phyloP scores from a whole-genome alignment of 2,113 vertebrate species.

The Bolborhynchus lineola region DNA sequence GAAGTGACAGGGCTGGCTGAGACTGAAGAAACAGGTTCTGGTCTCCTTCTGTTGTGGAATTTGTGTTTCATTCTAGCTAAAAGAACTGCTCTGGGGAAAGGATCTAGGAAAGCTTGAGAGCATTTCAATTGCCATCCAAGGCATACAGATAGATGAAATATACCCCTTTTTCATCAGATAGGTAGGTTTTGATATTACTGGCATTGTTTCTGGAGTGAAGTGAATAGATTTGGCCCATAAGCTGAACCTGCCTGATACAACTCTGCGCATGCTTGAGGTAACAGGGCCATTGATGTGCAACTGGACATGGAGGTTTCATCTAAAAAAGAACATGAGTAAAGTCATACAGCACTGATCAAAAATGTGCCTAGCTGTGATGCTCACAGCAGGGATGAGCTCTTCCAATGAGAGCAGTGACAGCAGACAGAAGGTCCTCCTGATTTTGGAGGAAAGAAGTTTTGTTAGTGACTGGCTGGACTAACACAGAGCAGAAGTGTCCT shows the following conservation, averaged over 20 bases:
- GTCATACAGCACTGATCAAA: not conserved
- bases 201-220: not conserved
- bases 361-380: not conserved
- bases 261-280: not conserved
- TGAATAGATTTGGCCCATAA: not conserved
- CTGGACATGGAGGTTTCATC: not conserved
- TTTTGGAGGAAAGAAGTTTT: not conserved
- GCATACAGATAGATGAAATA: not conserved
- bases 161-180: not conserved
- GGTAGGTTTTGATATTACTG: not conserved
- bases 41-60: not conserved
- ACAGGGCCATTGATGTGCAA: not conserved
- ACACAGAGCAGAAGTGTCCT: not conserved
- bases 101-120: not conserved
- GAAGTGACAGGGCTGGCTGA: not conserved
- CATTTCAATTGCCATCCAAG: not conserved
- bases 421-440: not conserved
- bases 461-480: not conserved
- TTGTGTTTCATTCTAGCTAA: not conserved
- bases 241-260: rapidly evolving
- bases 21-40: not conserved
- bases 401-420: not conserved
- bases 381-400: not conserved
- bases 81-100: not conserved
- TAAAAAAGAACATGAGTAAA: not conserved